Conservation (phyloP, 2,888 invertebrate species). For the Augiades crinisus region DNA sequence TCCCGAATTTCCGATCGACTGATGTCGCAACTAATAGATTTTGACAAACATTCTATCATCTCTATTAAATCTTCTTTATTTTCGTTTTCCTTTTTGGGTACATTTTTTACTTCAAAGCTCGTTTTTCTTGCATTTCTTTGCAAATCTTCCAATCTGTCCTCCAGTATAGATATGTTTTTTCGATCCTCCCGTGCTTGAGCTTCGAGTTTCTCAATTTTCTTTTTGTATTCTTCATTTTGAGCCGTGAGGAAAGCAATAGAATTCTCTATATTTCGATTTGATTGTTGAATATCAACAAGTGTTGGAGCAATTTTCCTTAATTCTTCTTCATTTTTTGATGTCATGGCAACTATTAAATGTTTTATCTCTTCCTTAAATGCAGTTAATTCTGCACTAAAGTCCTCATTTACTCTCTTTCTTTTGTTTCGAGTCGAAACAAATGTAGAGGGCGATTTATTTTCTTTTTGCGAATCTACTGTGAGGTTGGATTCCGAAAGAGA, state of each 20-base stretch:
- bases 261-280: slow-evolving; percentile 24
- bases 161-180: background rate
- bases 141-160: background rate
- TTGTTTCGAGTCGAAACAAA: background rate
- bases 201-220: slow-evolving; percentile 10
- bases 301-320: background rate
- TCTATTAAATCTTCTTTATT: background rate
- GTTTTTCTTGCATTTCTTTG: background rate
- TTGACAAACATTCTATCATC: background rate
- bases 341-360: background rate
- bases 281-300: slow-evolving; percentile 10
- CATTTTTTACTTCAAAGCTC: background rate
- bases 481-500: background rate
- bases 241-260: slow-evolving; percentile 17
- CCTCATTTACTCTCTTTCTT: background rate
- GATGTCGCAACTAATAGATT: background rate
- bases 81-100: background rate
- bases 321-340: background rate
- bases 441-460: background rate
- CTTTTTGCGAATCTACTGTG: background rate
- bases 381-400: background rate
- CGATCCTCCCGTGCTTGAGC: slow-evolving; percentile 3
- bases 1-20: background rate
- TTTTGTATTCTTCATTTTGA: slow-evolving; percentile 22
- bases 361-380: background rate